These are phyloP conservation scores for Nipponacmea schrenckii DNA, from an alignment of 2,888 invertebrate species.

Conservation along the genomic window DNA sequence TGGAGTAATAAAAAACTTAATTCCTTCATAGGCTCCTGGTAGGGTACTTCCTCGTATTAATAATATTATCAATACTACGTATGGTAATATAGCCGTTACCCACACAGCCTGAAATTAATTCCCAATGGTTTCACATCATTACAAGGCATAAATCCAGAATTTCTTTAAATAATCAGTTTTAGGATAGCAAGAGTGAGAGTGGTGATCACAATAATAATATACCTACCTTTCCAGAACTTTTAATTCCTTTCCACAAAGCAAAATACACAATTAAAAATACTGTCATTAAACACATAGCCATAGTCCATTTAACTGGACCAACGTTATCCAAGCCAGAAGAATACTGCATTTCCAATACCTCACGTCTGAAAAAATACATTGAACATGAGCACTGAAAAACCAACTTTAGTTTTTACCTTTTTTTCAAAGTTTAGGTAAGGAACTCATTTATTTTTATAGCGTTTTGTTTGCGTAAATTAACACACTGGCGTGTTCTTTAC, in stretches of 20 bases:
- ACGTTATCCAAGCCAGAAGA: slow-evolving; percentile 58
- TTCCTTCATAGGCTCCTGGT: slow-evolving; percentile 86
- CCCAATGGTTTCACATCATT: too few species aligned
- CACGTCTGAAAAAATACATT: slow-evolving; percentile 46
- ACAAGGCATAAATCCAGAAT: too few species aligned
- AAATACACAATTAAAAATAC: slow-evolving; percentile 68
- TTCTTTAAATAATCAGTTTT: too few species aligned
- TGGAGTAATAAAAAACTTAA: slow-evolving; percentile 87
- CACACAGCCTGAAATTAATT: slow-evolving; percentile 80
- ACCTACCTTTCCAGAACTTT: slow-evolving; percentile 67
- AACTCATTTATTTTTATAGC: too few species aligned
- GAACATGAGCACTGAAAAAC: not conserved
- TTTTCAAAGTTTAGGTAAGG: too few species aligned
- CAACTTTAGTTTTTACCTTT: not conserved
- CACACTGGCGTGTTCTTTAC: too few species aligned
- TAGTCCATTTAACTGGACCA: slow-evolving; percentile 64
- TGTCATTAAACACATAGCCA: slow-evolving; percentile 62
- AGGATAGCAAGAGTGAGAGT: too few species aligned
- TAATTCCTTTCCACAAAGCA: slow-evolving; percentile 68
- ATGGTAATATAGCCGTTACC: slow-evolving; percentile 94
- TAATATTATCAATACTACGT: slow-evolving; percentile 87
- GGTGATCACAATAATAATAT: too few species aligned
- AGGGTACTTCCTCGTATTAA: slow-evolving; percentile 84
- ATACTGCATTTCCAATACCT: slow-evolving; percentile 59
- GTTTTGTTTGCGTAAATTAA: too few species aligned